Evolutionary conservation across 2,113 vertebrate species (phyloP).

Genomic region (Phylloscopus trochiloides): DNA sequence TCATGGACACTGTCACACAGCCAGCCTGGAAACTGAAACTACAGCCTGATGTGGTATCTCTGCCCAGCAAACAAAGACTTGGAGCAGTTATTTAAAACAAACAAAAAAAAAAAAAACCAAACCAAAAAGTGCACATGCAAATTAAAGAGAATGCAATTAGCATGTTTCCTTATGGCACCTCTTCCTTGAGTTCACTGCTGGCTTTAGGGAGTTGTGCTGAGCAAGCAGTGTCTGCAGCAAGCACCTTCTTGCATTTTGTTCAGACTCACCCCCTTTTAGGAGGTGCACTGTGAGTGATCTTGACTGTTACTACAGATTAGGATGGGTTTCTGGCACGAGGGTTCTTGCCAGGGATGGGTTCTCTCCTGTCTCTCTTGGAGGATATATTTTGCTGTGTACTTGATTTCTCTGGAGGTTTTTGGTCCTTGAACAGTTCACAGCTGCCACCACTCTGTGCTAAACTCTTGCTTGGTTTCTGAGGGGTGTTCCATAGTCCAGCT

Average conservation of each 20-base stretch:
- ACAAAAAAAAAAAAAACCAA: background rate
- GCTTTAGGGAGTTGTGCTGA: background rate
- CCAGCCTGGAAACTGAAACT: background rate
- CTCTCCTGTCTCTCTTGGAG: background rate
- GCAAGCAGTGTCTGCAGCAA: background rate
- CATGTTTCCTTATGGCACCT: background rate
- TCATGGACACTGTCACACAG: background rate
- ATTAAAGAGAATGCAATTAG: constrained; percentile 38
- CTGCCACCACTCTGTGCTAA: background rate
- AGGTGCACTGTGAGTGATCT: background rate
- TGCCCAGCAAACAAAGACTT: background rate
- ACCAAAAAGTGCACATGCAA: background rate
- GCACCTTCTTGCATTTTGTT: background rate
- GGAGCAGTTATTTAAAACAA: background rate
- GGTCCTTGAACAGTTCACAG: background rate
- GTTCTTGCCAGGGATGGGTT: background rate
- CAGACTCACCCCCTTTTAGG: background rate
- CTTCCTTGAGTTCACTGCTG: background rate
- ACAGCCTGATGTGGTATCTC: background rate
- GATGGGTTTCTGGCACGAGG: background rate
- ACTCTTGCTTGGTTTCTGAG: background rate
- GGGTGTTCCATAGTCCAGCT: background rate
- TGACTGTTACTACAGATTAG: background rate
- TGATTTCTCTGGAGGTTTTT: background rate
- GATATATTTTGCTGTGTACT: background rate